Conservation (phyloP, 2,113 vertebrate species). For the Toxotes jaculatrix region DNA sequence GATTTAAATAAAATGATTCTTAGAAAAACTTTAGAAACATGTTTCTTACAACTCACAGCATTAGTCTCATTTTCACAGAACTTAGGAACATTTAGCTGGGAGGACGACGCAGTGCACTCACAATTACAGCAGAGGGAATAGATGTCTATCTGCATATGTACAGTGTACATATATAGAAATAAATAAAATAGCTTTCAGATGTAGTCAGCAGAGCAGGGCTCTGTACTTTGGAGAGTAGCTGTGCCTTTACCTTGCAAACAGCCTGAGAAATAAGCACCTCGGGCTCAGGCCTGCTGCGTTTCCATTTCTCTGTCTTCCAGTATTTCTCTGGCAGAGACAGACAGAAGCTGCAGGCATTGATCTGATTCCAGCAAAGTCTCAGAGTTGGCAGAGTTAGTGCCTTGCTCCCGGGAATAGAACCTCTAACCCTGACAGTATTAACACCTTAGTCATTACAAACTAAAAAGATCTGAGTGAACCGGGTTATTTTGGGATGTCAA, state of each 20-base stretch:
- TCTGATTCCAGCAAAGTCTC: constrained; percentile 28
- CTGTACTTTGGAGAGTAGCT: constrained; percentile 1
- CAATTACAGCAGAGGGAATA: constrained; percentile 41
- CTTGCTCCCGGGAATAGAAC: constrained; percentile 35
- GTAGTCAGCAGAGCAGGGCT: background rate
- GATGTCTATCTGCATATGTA: constrained; percentile 44
- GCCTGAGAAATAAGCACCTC: constrained; percentile 3
- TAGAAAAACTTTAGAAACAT: background rate
- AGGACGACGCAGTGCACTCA: constrained; percentile 35
- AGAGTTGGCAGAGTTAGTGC: constrained; percentile 31
- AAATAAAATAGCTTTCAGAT: too few relatives aligned
- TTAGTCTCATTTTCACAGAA: constrained; percentile 1
- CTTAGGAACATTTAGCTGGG: constrained; percentile 29
- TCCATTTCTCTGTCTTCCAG: constrained; percentile 19
- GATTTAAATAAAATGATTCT: background rate
- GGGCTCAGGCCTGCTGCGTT: constrained; percentile 2
- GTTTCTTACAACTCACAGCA: background rate
- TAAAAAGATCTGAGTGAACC: background rate
- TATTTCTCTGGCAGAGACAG: constrained; percentile 23
- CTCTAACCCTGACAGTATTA: constrained; percentile 42
- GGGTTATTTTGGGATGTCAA: constrained; percentile 22
- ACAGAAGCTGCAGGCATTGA: constrained; percentile 33
- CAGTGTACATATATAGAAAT: too few relatives aligned
- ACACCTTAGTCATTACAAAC: background rate
- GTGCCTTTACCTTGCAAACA: background rate